phyloP scores from a whole-genome alignment of 2,888 invertebrate genomes.

The Acholoe squamosa region DNA sequence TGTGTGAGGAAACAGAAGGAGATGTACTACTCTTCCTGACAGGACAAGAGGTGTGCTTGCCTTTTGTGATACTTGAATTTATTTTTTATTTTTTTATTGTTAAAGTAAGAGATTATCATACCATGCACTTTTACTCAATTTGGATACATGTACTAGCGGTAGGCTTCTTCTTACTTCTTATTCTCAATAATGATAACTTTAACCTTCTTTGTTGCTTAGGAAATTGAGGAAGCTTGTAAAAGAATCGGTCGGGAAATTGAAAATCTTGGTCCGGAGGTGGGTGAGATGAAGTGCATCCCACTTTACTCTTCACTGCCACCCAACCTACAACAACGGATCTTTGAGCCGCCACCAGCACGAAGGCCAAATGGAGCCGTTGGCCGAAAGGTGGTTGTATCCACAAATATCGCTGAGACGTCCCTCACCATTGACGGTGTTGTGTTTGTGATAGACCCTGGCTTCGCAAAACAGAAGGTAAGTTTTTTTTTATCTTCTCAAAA shows the following conservation, averaged over 20 bases:
- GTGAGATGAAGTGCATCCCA: conserved; percentile 98
- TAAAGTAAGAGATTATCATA: background rate
- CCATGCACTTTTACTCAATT: no score
- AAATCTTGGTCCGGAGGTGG: conserved; percentile 97
- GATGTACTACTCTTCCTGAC: conserved; percentile 96
- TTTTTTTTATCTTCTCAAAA: no score
- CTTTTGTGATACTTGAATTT: background rate
- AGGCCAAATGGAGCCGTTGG: conserved; percentile 95
- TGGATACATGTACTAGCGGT: background rate
- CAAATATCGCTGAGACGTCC: conserved; percentile 99
- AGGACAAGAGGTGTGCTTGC: conserved; percentile 86
- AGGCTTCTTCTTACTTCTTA: no score
- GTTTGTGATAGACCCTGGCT: conserved; percentile 99
- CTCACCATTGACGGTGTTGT: conserved; percentile 99
- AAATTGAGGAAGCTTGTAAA: conserved; percentile 99
- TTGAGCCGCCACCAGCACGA: conserved; percentile 97
- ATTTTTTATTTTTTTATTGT: no score
- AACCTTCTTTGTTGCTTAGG: conserved; percentile 83
- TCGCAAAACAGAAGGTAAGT: conserved; percentile 97
- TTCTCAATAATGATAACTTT: no score
- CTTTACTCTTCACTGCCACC: conserved; percentile 99
- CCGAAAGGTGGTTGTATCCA: conserved; percentile 97
- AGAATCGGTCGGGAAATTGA: conserved; percentile 97
- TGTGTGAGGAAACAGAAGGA: conserved; percentile 89
- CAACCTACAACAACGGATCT: conserved; percentile 97